Evolutionary conservation across 2,113 vertebrate genomes (phyloP).

Genomic region (Antennarius striatus): DNA sequence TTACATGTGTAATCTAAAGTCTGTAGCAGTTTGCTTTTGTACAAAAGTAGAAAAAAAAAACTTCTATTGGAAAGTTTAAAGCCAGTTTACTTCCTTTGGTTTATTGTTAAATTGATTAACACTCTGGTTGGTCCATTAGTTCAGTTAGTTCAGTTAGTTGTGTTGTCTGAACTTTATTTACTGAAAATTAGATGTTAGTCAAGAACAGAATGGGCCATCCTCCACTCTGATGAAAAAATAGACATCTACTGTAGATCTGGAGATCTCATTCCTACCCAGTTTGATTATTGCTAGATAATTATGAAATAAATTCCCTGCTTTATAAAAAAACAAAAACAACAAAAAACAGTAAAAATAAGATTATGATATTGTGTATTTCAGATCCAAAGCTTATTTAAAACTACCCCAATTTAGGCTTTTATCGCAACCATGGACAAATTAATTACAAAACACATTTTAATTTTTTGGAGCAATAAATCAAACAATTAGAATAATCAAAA

Average conservation of each 20-base stretch:
- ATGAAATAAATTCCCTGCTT: too few species aligned
- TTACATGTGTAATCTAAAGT: background rate
- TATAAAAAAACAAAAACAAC: too few species aligned
- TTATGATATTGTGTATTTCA: too few species aligned
- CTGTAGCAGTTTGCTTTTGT: background rate
- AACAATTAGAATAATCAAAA: background rate
- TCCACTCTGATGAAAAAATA: background rate
- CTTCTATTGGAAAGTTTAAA: slow-evolving; percentile 1
- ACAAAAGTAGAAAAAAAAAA: background rate
- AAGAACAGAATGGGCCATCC: background rate
- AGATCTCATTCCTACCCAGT: background rate
- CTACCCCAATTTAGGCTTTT: too few species aligned
- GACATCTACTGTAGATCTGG: too few species aligned
- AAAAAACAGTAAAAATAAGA: background rate
- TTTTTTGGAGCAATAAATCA: too few species aligned
- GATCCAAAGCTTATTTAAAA: background rate
- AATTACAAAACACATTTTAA: background rate
- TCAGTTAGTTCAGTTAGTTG: slow-evolving; percentile 22
- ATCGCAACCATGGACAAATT: background rate
- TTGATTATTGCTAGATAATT: background rate
- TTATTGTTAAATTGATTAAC: slow-evolving; percentile 1
- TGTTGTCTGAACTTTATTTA: slow-evolving; percentile 17
- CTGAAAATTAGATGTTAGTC: slow-evolving; percentile 21
- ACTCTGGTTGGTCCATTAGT: slow-evolving; percentile 14
- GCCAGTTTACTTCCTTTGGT: slow-evolving; percentile 3